Evolutionary conservation across 1,140 invertebrate species (phyloP), one percentile per base, ranked within the genome.

Genomic region (Pissodes strobi): DNA sequence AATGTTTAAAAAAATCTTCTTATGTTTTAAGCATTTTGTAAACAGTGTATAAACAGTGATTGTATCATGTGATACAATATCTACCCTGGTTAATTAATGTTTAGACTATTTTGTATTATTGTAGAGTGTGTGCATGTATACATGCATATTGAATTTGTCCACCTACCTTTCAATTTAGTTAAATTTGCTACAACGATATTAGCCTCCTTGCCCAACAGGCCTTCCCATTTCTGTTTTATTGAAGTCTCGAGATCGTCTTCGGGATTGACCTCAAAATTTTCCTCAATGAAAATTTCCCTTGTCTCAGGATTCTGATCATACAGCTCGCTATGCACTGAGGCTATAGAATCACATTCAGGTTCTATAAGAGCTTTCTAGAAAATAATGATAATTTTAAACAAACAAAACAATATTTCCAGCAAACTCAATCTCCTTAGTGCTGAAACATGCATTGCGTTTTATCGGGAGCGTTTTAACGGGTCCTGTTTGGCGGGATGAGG

Each of bases 111-210:
- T n/a, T n/a, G n/a, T n/a, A n/a, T n/a, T n/a, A n/a, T n/a, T n/a
- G n/a, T n/a, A n/a, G n/a, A n/a, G n/a, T n/a, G n/a, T n/a, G n/a
- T n/a, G n/a, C n/a, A n/a, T n/a, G n/a, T n/a, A n/a, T 0, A 37
- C 12, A 6, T 53, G n/a, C n/a, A n/a, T n/a, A n/a, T n/a, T 30
- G 5, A 34, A 34, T 9, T 5, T 34, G 9, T 5, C 13, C n/a
- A n/a, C n/a, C n/a, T 15, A 49, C 93, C 93, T 70, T 89, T 87
- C 67, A 93, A 86, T 81, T 94, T 95, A 69, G 85, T 85, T 62
- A 95, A 80, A 81, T 93, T 90, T 64, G 91, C 90, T 69, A 94
- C 87, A 70, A 90, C 78, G 73, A 91, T 87, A 71, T 91, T 85
- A 69, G 88, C 84, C 67, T 89, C 86, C 56, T 84, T 78, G 39